Base-by-base conservation (phyloP, 2,113 vertebrate species). In the Emydura subglobosa region DNA sequence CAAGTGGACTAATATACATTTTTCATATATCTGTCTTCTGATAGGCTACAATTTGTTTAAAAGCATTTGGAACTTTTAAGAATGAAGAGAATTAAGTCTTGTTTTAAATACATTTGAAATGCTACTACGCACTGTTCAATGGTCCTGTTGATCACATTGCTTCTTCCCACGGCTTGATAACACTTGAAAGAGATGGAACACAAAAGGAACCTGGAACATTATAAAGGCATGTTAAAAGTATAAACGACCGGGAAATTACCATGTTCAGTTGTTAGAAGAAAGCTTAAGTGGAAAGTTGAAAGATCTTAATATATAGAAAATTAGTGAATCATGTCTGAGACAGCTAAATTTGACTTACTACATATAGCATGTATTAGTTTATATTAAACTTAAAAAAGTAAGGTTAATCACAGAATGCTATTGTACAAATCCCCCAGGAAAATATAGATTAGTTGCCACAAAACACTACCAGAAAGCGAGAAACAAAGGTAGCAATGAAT, bases 121-220 rank as follows among this genome's bases (percentile, higher is more conserved):
- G 91, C 86, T 95, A 94, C 89, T 98, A 98, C 98, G 97, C 97
- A 98, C 97, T 97, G 96, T 98, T 98, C 97, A 96, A 97, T 29
- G 92, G 87, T 97, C 95, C 97, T 11, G 92, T n/a, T 83, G 91
- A 81, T 94, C 86, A 96, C 79, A 91, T 82, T 95, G 97, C 96
- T 98, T 98, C 97, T 96, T 93, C 93, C 82, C 92, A 78, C 92
- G 94, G 96, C 84, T 97, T 82, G 90, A 12, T 82, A 97, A 93
- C 21, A 96, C 93, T 97, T 97, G 97, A 97, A 97, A 97, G 93
- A 97, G 85, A 97, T 53, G 89, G 93, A 97, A 98, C 96, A 96
- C 98, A 96, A 97, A 97, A 98, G 94, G 96, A 95, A 98, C 98
- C 98, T 98, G 98, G 98, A 98, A 98, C 85, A 97, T 81, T 97